These are phyloP conservation scores for Dendronephthya gigantea DNA, from an alignment of 64 coral and sea anemone species.

Conservation along the genomic window DNA sequence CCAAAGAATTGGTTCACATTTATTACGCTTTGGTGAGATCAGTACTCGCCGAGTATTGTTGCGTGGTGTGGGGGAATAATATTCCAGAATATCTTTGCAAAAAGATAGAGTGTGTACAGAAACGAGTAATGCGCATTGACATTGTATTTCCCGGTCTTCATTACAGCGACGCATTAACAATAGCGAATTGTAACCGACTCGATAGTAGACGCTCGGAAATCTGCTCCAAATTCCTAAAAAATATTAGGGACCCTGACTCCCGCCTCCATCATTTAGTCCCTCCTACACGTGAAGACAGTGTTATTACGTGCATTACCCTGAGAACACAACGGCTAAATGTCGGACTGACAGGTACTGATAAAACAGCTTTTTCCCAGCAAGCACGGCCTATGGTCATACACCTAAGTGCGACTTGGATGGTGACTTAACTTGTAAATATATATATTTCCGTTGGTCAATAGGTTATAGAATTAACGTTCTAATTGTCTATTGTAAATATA, in stretches of 20 bases:
- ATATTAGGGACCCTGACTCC: conserved; percentile 21
- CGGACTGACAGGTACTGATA: too few relatives aligned
- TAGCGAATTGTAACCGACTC: conserved; percentile 4
- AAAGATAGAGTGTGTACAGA: conserved; percentile 26
- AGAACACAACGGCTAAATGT: too few relatives aligned
- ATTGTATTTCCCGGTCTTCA: conserved; percentile 25
- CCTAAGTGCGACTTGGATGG: too few relatives aligned
- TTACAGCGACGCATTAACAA: conserved; percentile 24
- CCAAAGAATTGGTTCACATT: conserved; percentile 15
- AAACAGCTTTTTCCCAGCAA: too few relatives aligned
- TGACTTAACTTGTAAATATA: too few relatives aligned
- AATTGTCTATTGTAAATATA: too few relatives aligned
- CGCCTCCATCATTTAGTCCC: conserved; percentile 20
- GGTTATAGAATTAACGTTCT: too few relatives aligned
- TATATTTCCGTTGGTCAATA: too few relatives aligned
- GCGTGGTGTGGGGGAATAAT: conserved; percentile 15
- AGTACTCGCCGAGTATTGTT: conserved; percentile 21
- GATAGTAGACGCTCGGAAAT: conserved; percentile 19
- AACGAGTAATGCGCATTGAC: conserved; percentile 26
- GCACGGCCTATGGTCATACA: too few relatives aligned
- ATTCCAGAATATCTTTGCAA: conserved; percentile 23
- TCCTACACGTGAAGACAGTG: conserved; percentile 19
- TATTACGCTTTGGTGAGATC: conserved; percentile 12
- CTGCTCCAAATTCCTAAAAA: conserved; percentile 15
- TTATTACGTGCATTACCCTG: too few relatives aligned